Percentiles rank a stretch among this genome's conserved stretches.
Evolutionary conservation across 1,140 invertebrate genomes (phyloP).

Genomic region (Drosophila seguyi): DNA sequence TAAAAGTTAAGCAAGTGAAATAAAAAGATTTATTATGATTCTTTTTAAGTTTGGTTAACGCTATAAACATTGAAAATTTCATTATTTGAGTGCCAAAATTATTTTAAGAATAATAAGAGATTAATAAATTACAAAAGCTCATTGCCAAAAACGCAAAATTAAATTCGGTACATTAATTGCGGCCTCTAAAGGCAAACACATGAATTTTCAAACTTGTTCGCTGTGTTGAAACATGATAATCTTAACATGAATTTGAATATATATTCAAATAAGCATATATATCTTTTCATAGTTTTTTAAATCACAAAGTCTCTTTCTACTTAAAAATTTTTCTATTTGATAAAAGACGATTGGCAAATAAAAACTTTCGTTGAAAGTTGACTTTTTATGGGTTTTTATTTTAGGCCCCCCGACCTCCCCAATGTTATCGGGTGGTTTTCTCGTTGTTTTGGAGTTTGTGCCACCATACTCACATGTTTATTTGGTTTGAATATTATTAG

Average conservation of each 20-base stretch:
- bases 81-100: not conserved
- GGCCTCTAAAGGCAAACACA: not conserved
- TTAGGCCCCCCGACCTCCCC: not conserved
- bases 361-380: slow-evolving; percentile 27
- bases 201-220: not conserved
- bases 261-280: not conserved
- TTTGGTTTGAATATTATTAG: slow-evolving; percentile 62
- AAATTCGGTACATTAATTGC: not conserved
- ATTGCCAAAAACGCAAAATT: slow-evolving; percentile 7
- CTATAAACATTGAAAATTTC: too few relatives aligned
- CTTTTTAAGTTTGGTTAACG: not conserved
- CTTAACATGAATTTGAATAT: not conserved
- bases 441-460: slow-evolving; percentile 18
- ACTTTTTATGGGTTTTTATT: slow-evolving; percentile 19
- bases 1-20: not conserved
- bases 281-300: not conserved
- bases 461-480: slow-evolving; percentile 48
- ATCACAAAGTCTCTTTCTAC: slow-evolving; percentile 6
- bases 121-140: slow-evolving; percentile 21
- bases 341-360: slow-evolving; percentile 1
- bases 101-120: slow-evolving; percentile 30
- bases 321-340: not conserved
- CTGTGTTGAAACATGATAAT: not conserved
- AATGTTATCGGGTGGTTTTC: slow-evolving; percentile 20
- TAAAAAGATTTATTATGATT: not conserved